Evolutionary conservation across 2,113 vertebrate genomes (phyloP).

Genomic region (Telmatochromis bifrenatus): DNA sequence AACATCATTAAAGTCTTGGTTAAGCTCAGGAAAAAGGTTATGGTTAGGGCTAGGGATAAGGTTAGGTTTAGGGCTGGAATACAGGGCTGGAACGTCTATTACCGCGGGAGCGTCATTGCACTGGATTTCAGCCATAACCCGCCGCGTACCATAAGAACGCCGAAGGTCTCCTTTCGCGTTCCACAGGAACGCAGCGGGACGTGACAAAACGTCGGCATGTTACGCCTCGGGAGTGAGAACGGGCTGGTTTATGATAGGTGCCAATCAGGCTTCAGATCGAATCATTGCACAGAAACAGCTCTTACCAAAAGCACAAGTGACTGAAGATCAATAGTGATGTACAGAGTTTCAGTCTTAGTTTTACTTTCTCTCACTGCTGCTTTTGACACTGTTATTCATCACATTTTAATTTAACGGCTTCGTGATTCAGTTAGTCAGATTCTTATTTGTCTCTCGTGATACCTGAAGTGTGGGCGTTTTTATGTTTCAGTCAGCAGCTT

Average conservation of each 20-base stretch:
- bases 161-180: fast-evolving
- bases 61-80: too few species aligned
- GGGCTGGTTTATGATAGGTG: background rate
- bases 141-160: too few species aligned
- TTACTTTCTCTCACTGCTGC: background rate
- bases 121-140: too few species aligned
- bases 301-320: background rate
- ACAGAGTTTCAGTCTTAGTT: background rate
- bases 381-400: background rate
- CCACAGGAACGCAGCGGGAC: fast-evolving
- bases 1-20: fast-evolving
- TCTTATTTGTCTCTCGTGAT: background rate
- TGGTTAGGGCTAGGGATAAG: too few species aligned
- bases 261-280: background rate
- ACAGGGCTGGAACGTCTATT: too few species aligned
- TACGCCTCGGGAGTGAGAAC: too few species aligned
- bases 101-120: too few species aligned
- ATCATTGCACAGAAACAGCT: background rate
- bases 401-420: background rate
- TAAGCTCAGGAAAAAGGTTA: fast-evolving
- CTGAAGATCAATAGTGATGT: background rate
- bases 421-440: background rate
- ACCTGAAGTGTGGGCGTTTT: fast-evolving
- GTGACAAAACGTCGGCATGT: too few species aligned
- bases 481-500: background rate